Percentiles rank a stretch among this genome's conserved stretches.
phyloP scores from a whole-genome alignment of 2,888 invertebrate genomes.

The Lysandra coridon region DNA sequence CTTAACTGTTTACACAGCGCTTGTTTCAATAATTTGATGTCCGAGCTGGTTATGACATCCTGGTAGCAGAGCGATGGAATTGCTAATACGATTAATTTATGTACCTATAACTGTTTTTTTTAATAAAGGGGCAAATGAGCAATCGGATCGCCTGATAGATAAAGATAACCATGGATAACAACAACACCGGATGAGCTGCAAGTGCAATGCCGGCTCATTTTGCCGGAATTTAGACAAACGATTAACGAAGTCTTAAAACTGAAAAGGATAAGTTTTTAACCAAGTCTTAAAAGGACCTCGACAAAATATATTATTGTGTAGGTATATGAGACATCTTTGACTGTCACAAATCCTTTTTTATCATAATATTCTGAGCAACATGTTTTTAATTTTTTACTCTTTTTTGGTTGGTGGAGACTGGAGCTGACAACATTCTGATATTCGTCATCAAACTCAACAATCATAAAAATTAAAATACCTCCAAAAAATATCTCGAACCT shows the following conservation, averaged over 20 bases:
- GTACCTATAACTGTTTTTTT: neutral
- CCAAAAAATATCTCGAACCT: neutral
- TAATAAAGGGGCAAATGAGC: neutral
- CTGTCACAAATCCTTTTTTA: too few species aligned
- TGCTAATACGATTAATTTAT: neutral
- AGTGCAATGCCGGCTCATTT: too few species aligned
- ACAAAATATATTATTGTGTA: too few species aligned
- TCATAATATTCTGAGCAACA: neutral
- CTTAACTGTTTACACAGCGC: neutral
- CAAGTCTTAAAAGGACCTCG: too few species aligned
- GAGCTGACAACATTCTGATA: neutral
- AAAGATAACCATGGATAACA: too few species aligned
- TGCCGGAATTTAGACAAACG: too few species aligned
- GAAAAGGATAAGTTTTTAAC: too few species aligned
- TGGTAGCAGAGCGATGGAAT: slow-evolving; percentile 1
- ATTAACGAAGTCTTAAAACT: too few species aligned
- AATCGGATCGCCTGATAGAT: too few species aligned
- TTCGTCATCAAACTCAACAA: neutral
- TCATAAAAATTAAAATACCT: neutral
- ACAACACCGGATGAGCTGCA: too few species aligned
- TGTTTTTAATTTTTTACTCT: neutral
- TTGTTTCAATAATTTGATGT: slow-evolving; percentile 11
- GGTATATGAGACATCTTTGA: too few species aligned
- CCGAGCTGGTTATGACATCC: neutral
- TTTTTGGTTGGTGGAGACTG: neutral